Percentiles rank a stretch among this genome's conserved stretches.
Conservation (phyloP, 2,113 vertebrate genomes). For the Osmerus eperlanus region DNA sequence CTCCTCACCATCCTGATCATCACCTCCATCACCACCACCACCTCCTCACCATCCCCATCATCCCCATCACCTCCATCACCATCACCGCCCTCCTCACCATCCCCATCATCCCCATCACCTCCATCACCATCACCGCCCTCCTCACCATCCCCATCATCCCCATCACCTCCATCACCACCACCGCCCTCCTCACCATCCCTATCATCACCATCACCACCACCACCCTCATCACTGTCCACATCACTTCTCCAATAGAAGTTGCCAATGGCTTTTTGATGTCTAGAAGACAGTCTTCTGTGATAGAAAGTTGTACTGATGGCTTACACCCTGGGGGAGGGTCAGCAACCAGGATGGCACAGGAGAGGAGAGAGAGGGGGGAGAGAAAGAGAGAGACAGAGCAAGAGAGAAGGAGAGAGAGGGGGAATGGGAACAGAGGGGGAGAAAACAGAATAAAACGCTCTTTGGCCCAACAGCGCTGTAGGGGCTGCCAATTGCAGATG, state of each 20-base stretch:
- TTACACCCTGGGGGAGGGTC: constrained; percentile 68
- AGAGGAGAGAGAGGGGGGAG: constrained; percentile 35
- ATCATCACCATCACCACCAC: too few relatives aligned
- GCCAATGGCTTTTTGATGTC: constrained; percentile 54
- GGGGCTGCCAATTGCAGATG: constrained; percentile 56
- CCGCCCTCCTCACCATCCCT: neutral
- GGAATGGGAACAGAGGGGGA: constrained; percentile 31
- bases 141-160: neutral
- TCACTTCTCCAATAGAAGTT: constrained; percentile 36
- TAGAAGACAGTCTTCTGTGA: constrained; percentile 61
- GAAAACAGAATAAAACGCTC: constrained; percentile 22
- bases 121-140: neutral
- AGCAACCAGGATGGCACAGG: constrained; percentile 49
- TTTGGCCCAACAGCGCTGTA: constrained; percentile 15
- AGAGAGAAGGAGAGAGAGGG: constrained; percentile 23
- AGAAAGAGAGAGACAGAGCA: constrained; percentile 15
- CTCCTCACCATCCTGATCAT: too few relatives aligned
- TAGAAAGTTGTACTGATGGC: constrained; percentile 71
- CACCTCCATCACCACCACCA: too few relatives aligned
- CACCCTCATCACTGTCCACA: constrained; percentile 5
- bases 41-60: too few relatives aligned
- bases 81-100: constrained; percentile 1
- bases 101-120: neutral
- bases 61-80: neutral
- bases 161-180: neutral